Conservation (phyloP, 2,797 vertebrate species). For the Gadopsis marmoratus region DNA sequence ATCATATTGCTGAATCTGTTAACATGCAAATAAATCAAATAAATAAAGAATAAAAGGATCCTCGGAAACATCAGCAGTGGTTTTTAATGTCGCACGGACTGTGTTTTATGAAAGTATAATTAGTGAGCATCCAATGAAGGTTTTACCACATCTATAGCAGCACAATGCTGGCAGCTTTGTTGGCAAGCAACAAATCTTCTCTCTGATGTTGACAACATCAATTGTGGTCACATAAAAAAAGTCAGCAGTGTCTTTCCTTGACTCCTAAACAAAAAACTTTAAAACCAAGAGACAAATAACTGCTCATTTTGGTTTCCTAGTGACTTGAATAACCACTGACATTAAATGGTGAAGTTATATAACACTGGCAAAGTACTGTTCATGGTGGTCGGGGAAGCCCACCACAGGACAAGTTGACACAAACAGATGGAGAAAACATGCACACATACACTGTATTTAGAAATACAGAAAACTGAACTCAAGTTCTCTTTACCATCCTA, state of each 20-base stretch:
- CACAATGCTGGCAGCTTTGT: constrained; percentile 13
- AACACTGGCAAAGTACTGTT: neutral
- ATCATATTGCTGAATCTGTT: neutral
- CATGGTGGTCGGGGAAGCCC: neutral
- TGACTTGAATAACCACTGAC: constrained; percentile 1
- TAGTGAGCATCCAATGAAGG: neutral
- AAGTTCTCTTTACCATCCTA: neutral
- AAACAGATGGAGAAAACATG: constrained; percentile 15
- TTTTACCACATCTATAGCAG: neutral
- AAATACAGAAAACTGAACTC: neutral
- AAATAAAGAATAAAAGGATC: neutral
- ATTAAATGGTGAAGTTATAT: neutral
- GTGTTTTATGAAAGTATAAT: constrained; percentile 20
- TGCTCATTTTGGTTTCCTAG: neutral
- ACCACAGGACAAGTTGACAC: neutral
- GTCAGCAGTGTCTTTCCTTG: neutral
- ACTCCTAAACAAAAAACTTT: neutral
- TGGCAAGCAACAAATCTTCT: constrained; percentile 7
- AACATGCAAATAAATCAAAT: neutral
- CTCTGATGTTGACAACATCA: constrained; percentile 16
- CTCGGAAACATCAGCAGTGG: neutral
- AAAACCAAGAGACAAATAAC: neutral
- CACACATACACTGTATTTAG: neutral
- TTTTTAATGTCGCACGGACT: constrained; percentile 1
- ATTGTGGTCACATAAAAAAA: constrained; percentile 21